These are phyloP conservation scores for Coleophora deauratella DNA, from an alignment of 2,888 invertebrate species.

Conservation along the genomic window DNA sequence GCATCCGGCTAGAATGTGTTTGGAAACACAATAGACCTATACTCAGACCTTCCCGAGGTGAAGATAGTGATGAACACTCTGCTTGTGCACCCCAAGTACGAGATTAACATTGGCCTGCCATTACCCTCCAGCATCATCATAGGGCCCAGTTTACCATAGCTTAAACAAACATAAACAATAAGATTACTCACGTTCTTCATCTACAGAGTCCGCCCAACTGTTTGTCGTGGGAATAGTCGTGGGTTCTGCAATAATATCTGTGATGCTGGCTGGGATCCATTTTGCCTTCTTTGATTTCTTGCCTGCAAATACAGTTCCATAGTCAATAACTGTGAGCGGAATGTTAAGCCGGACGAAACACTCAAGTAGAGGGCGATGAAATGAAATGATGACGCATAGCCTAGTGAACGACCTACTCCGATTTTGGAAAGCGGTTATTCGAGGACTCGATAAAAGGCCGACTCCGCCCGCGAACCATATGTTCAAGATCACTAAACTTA, in stretches of 20 bases:
- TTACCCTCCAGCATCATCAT: conserved; percentile 63
- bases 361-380: conserved; percentile 28
- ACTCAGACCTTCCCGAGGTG: conserved; percentile 90
- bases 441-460: conserved; percentile 34
- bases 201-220: conserved; percentile 89
- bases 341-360: conserved; percentile 7
- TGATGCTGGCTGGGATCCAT: conserved; percentile 86
- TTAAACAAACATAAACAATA: not conserved
- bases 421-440: conserved; percentile 63
- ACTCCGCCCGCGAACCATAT: conserved; percentile 25
- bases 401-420: conserved; percentile 58
- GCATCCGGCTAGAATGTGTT: conserved; percentile 81
- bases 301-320: conserved; percentile 62
- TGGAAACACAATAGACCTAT: conserved; percentile 65
- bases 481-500: conserved; percentile 22
- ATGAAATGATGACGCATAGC: conserved; percentile 62
- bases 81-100: conserved; percentile 81
- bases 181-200: conserved; percentile 80
- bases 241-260: conserved; percentile 85
- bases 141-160: conserved; percentile 27
- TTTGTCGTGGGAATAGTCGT: conserved; percentile 74
- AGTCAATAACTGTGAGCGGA: conserved; percentile 8
- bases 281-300: conserved; percentile 91
- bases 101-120: conserved; percentile 81
- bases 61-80: conserved; percentile 73